A percentile compares a stretch with the other conserved stretches of the same genome.
Conservation (phyloP, 1,140 invertebrate species). For the Macrosteles quadrilineatus region DNA sequence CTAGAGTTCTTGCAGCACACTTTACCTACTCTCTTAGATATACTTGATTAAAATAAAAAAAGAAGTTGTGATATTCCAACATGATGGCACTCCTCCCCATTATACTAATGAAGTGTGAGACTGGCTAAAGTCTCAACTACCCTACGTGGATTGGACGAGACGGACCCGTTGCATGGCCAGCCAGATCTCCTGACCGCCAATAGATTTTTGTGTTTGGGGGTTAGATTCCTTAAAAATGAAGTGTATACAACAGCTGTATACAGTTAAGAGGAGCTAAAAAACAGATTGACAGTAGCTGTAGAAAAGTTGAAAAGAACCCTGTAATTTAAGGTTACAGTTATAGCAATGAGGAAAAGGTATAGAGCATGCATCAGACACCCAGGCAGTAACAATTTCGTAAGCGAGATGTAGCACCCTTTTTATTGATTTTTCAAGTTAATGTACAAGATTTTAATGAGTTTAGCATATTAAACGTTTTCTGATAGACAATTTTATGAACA, state of each 20-base stretch:
- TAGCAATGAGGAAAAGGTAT: not conserved
- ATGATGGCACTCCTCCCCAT: not conserved
- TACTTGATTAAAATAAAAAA: not conserved
- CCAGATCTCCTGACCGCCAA: conserved; percentile 43
- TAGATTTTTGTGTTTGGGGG: conserved; percentile 31
- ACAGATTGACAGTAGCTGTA: not conserved
- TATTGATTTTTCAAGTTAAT: too few relatives aligned
- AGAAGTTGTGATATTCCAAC: not conserved
- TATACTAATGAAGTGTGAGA: not conserved
- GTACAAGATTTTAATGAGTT: too few relatives aligned
- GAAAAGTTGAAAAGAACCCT: not conserved
- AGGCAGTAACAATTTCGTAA: not conserved
- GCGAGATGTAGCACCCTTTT: too few relatives aligned
- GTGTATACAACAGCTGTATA: not conserved
- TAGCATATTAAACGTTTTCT: too few relatives aligned
- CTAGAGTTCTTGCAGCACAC: conserved; percentile 8
- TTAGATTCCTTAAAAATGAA: not conserved
- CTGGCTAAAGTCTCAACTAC: conserved; percentile 23
- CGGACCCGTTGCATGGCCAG: conserved; percentile 43
- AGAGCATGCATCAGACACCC: not conserved
- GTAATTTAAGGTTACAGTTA: not conserved
- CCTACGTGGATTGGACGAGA: conserved; percentile 42
- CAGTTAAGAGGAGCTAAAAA: not conserved
- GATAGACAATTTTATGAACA: too few relatives aligned
- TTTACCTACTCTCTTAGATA: not conserved